phyloP scores from a whole-genome alignment of 2,797 vertebrate genomes.

The Diplodus puntazzo region DNA sequence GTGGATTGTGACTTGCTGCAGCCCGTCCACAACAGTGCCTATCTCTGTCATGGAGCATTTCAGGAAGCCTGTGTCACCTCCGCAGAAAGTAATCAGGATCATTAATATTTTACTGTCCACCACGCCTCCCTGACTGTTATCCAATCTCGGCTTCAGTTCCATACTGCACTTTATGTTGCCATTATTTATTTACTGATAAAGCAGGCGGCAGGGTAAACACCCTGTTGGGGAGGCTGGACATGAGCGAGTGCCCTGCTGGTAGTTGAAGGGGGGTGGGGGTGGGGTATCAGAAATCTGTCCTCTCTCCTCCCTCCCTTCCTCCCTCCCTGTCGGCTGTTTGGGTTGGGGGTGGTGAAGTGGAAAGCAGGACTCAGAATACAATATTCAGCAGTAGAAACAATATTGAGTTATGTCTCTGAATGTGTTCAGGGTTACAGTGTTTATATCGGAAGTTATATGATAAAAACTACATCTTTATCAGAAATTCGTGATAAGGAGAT shows the following conservation, averaged over 20 bases:
- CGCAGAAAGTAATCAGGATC: constrained; percentile 73
- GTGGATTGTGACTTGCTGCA: constrained; percentile 23
- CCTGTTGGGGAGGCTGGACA: constrained; percentile 54
- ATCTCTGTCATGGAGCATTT: constrained; percentile 57
- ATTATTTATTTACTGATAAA: constrained; percentile 85
- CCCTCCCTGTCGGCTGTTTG: constrained; percentile 30
- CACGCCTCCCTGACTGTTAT: constrained; percentile 68
- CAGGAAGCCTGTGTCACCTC: constrained; percentile 56
- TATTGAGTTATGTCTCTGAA: constrained; percentile 20
- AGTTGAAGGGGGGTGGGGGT: constrained; percentile 5
- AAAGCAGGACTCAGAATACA: constrained; percentile 31
- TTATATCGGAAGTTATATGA: not conserved
- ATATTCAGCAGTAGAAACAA: constrained; percentile 31
- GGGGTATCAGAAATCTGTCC: constrained; percentile 36
- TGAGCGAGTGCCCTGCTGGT: not conserved
- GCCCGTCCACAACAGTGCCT: constrained; percentile 42
- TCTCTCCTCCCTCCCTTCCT: constrained; percentile 36
- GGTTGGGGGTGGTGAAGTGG: not conserved
- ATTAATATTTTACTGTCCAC: constrained; percentile 83
- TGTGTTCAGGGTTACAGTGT: constrained; percentile 8
- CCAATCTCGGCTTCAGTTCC: constrained; percentile 74
- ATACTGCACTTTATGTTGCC: constrained; percentile 72
- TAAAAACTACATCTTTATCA: not conserved
- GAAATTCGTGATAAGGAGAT: no score
- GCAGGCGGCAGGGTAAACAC: constrained; percentile 68